phyloP scores from a whole-genome alignment of 2,113 vertebrate species.

The Okapia johnstoni region DNA sequence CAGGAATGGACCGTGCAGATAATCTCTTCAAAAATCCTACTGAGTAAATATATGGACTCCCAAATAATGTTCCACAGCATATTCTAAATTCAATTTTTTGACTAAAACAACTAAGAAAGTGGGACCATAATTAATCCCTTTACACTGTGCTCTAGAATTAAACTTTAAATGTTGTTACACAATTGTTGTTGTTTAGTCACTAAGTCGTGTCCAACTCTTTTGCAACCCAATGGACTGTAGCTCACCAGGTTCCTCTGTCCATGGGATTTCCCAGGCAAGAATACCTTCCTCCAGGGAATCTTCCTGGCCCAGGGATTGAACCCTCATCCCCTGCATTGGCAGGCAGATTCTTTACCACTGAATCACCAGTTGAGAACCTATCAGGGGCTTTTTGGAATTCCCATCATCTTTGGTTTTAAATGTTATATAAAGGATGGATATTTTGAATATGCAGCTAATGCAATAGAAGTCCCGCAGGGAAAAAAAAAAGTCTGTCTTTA shows the following conservation, averaged over 20 bases:
- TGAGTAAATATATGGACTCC: neutral
- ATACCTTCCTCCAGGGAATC: neutral
- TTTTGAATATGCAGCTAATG: neutral
- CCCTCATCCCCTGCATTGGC: neutral
- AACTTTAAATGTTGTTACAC: constrained; percentile 1
- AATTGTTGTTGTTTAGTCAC: neutral
- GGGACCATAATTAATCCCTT: constrained; percentile 30
- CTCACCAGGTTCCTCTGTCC: neutral
- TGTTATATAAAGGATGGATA: neutral
- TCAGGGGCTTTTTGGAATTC: neutral
- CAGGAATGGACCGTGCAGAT: neutral
- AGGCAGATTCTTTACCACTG: neutral
- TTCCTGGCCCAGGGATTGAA: neutral
- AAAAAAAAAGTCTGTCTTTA: neutral
- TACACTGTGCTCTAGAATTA: neutral
- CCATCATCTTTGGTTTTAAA: neutral
- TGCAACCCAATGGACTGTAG: neutral
- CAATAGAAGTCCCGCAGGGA: neutral
- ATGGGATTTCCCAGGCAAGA: neutral
- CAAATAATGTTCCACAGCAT: constrained; percentile 35
- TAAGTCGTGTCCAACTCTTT: neutral
- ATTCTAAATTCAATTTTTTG: constrained; percentile 47
- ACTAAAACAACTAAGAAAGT: constrained; percentile 32
- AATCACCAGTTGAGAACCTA: neutral
- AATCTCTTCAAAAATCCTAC: neutral